A percentile compares a stretch with the other conserved stretches of the same genome.
Evolutionary conservation across 2,888 invertebrate genomes (phyloP).

Genomic region (Euspilapteryx auroguttella): DNA sequence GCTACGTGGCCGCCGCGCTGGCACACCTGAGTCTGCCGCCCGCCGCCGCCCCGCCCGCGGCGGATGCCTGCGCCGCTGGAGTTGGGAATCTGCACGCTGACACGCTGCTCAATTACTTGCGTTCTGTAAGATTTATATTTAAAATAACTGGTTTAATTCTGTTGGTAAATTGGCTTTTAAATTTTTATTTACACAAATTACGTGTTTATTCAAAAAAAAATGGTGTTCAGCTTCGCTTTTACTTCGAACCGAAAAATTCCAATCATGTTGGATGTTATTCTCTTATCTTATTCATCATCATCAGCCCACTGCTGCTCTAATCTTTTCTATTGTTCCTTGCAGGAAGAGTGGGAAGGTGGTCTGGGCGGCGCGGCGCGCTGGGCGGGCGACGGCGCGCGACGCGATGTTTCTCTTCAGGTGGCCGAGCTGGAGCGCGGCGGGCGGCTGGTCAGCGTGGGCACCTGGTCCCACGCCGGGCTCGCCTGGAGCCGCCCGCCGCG

Average conservation of each 20-base stretch:
- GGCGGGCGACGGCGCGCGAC: conserved; percentile 24
- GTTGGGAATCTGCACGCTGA: conserved; percentile 36
- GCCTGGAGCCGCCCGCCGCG: conserved; percentile 11
- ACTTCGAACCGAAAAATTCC: too few species aligned
- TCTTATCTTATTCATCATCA: too few species aligned
- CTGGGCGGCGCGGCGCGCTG: conserved; percentile 15
- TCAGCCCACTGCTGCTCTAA: neutral
- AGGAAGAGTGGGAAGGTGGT: conserved; percentile 14
- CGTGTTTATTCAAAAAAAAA: too few species aligned
- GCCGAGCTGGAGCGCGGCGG: conserved; percentile 34
- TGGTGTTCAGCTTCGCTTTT: too few species aligned
- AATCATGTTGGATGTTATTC: too few species aligned
- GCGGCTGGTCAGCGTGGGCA: conserved; percentile 18
- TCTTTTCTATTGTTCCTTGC: conserved; percentile 8
- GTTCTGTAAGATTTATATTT: conserved; percentile 18
- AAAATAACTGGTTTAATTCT: too few species aligned
- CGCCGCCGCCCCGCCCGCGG: conserved; percentile 3
- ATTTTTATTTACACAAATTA: too few species aligned
- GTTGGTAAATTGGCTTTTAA: too few species aligned
- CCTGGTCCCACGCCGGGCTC: conserved; percentile 15
- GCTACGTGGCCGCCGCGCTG: conserved; percentile 10
- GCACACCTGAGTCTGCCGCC: conserved; percentile 13
- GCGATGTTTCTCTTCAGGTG: conserved; percentile 20
- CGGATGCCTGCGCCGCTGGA: conserved; percentile 19
- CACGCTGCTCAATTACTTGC: conserved; percentile 39